Percentiles rank a stretch among this genome's conserved stretches.
These are phyloP conservation scores for Trachelus iudaicus DNA, from an alignment of 2,888 invertebrate species.

Conservation along the genomic window DNA sequence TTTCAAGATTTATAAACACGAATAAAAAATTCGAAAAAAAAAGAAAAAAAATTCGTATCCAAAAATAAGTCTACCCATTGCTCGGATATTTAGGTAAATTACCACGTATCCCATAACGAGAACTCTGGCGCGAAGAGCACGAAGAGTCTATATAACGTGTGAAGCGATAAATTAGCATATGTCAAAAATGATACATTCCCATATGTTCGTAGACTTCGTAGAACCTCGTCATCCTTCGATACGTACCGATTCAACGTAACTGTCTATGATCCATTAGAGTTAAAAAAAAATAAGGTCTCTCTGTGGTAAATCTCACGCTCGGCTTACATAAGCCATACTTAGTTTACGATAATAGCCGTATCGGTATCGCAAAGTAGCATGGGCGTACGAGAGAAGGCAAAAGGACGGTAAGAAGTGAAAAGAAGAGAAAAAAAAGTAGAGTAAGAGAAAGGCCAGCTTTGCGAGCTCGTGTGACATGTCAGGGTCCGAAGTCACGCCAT, in stretches of 20 bases:
- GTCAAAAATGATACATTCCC: neutral
- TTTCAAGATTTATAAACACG: too few species aligned
- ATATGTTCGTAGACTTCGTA: neutral
- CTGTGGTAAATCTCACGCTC: neutral
- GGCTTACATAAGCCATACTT: neutral
- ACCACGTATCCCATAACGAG: neutral
- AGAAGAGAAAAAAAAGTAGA: neutral
- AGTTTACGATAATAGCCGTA: constrained; percentile 1
- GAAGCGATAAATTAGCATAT: neutral
- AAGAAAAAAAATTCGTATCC: too few species aligned
- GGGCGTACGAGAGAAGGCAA: neutral
- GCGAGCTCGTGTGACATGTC: constrained; percentile 3
- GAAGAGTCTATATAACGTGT: neutral
- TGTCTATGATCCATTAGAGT: neutral
- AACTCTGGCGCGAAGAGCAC: neutral
- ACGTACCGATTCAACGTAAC: neutral
- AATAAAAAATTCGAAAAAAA: too few species aligned
- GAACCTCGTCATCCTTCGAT: neutral
- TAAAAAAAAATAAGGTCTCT: neutral
- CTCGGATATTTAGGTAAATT: neutral
- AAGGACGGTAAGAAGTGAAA: neutral
- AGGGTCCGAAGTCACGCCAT: neutral
- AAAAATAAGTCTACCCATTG: neutral
- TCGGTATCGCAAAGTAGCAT: constrained; percentile 1
- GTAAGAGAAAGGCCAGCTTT: neutral